Conservation (phyloP, 2,888 invertebrate species). For the Drosophila paramelanica region DNA sequence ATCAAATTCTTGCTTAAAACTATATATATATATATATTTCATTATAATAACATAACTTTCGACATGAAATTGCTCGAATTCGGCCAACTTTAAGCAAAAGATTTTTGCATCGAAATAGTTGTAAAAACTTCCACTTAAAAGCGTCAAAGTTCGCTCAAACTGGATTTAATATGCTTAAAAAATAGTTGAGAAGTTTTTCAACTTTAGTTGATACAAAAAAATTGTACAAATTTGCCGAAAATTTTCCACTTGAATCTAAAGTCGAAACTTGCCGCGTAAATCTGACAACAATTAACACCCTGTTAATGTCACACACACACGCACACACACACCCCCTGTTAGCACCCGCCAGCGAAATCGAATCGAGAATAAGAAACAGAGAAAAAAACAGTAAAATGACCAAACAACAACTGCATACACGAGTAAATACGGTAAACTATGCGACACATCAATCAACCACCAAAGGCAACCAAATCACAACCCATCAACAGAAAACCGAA, state of each 20-base stretch:
- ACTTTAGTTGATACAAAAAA: too few species aligned
- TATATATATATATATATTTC: too few species aligned
- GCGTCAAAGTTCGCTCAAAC: too few species aligned
- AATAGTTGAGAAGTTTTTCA: too few species aligned
- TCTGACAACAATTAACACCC: constrained; percentile 47
- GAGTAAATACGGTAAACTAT: constrained; percentile 36
- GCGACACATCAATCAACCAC: constrained; percentile 78
- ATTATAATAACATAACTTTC: too few species aligned
- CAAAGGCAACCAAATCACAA: constrained; percentile 72
- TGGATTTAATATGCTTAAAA: too few species aligned
- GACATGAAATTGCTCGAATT: background rate
- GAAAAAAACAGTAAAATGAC: constrained; percentile 1
- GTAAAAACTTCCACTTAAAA: background rate
- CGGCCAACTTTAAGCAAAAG: background rate
- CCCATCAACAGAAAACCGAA: constrained; percentile 46
- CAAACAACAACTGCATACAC: constrained; percentile 16
- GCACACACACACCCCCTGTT: constrained; percentile 28
- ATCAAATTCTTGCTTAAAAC: background rate
- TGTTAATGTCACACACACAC: constrained; percentile 21
- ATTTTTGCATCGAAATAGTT: background rate
- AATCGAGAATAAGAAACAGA: background rate
- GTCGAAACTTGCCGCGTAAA: background rate
- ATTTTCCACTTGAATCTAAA: background rate
- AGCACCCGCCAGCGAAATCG: constrained; percentile 31
- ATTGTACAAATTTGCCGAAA: background rate